Percentiles rank a stretch among this genome's conserved stretches.
phyloP scores from a whole-genome alignment of 2,888 invertebrate species.

The Baronia brevicornis region DNA sequence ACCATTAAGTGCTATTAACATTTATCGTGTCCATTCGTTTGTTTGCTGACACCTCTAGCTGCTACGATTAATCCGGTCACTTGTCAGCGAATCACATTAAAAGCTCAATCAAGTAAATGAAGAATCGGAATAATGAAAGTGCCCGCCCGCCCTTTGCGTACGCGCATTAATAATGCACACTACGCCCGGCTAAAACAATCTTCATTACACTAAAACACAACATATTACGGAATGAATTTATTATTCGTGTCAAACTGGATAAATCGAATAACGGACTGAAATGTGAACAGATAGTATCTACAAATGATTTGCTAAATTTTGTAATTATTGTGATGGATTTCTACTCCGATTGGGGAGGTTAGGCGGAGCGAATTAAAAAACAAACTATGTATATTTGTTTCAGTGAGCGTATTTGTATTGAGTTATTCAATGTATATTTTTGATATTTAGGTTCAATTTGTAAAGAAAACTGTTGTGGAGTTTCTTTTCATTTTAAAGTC shows the following conservation, averaged over 20 bases:
- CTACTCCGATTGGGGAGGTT: conserved; percentile 22
- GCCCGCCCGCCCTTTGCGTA: conserved; percentile 60
- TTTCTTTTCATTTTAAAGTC: too few relatives aligned
- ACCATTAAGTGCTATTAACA: conserved; percentile 59
- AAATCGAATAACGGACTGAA: conserved; percentile 19
- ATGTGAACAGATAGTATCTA: conserved; percentile 51
- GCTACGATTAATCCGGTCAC: conserved; percentile 61
- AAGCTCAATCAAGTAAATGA: conserved; percentile 76
- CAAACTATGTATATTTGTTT: too few relatives aligned
- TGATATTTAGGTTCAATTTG: too few relatives aligned
- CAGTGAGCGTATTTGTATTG: too few relatives aligned
- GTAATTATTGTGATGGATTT: conserved; percentile 48
- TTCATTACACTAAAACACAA: conserved; percentile 69
- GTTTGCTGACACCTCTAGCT: conserved; percentile 59
- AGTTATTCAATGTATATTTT: too few relatives aligned
- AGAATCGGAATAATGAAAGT: conserved; percentile 72
- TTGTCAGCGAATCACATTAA: conserved; percentile 69
- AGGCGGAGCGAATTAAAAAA: conserved; percentile 34
- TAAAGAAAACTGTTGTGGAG: too few relatives aligned
- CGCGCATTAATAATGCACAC: conserved; percentile 73
- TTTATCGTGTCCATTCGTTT: conserved; percentile 35
- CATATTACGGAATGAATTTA: conserved; percentile 29
- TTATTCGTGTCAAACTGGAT: conserved; percentile 32
- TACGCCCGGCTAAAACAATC: conserved; percentile 61
- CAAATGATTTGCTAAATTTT: conserved; percentile 61